Evolutionary conservation across 2,888 invertebrate genomes (phyloP).

Genomic region (Coenonympha glycerion): DNA sequence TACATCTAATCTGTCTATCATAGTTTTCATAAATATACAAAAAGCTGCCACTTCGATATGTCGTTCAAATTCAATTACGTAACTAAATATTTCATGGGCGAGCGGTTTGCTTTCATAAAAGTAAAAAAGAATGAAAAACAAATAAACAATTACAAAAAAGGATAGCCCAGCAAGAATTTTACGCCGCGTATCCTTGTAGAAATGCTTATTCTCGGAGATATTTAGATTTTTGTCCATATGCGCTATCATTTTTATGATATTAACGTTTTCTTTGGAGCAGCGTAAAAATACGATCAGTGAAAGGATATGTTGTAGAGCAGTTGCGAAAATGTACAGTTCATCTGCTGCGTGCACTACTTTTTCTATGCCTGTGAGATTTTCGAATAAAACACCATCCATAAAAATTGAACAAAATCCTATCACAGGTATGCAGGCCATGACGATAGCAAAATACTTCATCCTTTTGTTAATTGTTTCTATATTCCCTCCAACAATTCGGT

Average conservation of each 20-base stretch:
- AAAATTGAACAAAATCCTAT: constrained; percentile 21
- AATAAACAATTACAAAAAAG: constrained; percentile 31
- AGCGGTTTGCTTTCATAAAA: background rate
- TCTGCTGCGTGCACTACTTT: constrained; percentile 32
- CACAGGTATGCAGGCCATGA: constrained; percentile 27
- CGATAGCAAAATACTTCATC: constrained; percentile 37
- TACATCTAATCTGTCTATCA: constrained; percentile 38
- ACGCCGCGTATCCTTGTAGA: constrained; percentile 31
- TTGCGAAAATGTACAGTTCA: constrained; percentile 37
- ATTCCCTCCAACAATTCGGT: constrained; percentile 32
- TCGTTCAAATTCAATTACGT: constrained; percentile 30
- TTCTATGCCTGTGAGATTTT: background rate
- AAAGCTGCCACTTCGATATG: constrained; percentile 44
- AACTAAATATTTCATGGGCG: background rate
- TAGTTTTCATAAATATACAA: constrained; percentile 40
- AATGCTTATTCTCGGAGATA: constrained; percentile 26
- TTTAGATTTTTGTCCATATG: constrained; percentile 33
- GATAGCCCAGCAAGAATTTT: constrained; percentile 21
- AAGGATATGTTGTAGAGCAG: constrained; percentile 37
- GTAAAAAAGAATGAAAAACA: background rate
- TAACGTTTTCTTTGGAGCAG: constrained; percentile 34
- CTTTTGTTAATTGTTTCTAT: constrained; percentile 31
- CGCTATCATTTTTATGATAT: constrained; percentile 35
- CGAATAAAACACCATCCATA: constrained; percentile 16
- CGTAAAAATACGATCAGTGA: constrained; percentile 36